Percentiles rank a stretch among this genome's conserved stretches.
Conservation (phyloP, 2,113 vertebrate genomes). For the Ptilorrhoa leucosticta region DNA sequence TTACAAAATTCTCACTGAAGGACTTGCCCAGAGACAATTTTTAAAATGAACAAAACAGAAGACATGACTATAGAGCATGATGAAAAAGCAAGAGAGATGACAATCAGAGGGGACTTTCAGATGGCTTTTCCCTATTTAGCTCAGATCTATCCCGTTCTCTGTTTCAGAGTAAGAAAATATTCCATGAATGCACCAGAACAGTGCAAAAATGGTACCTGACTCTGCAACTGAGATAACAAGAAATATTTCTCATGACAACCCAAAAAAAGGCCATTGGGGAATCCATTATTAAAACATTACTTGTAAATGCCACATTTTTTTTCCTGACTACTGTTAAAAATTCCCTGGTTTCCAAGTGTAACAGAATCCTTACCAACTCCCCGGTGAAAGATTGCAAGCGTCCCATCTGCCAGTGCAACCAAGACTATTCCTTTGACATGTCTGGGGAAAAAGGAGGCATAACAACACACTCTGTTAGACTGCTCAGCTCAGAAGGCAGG, state of each 20-base stretch:
- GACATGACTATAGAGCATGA: not conserved
- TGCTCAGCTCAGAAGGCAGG: not conserved
- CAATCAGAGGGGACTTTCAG: not conserved
- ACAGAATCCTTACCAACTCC: conserved; percentile 82
- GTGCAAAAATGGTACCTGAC: not conserved
- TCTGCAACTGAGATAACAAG: not conserved
- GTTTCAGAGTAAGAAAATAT: not conserved
- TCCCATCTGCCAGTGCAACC: conserved; percentile 93
- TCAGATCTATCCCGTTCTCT: not conserved
- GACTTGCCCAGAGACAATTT: not conserved
- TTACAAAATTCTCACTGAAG: not conserved
- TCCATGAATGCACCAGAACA: not conserved
- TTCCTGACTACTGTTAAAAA: not conserved
- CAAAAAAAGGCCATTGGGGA: not conserved
- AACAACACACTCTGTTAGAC: not conserved
- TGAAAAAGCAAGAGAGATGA: not conserved
- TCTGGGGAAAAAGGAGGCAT: conserved; percentile 63
- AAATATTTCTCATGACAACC: not conserved
- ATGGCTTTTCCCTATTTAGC: not conserved
- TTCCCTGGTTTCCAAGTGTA: not conserved
- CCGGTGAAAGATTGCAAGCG: conserved; percentile 94
- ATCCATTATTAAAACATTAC: not conserved
- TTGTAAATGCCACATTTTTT: not conserved
- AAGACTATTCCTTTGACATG: conserved; percentile 96
- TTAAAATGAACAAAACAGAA: not conserved